Percentiles rank a stretch among this genome's conserved stretches.
These are phyloP conservation scores for Strix uralensis DNA, from an alignment of 2,113 vertebrate species.

Conservation along the genomic window DNA sequence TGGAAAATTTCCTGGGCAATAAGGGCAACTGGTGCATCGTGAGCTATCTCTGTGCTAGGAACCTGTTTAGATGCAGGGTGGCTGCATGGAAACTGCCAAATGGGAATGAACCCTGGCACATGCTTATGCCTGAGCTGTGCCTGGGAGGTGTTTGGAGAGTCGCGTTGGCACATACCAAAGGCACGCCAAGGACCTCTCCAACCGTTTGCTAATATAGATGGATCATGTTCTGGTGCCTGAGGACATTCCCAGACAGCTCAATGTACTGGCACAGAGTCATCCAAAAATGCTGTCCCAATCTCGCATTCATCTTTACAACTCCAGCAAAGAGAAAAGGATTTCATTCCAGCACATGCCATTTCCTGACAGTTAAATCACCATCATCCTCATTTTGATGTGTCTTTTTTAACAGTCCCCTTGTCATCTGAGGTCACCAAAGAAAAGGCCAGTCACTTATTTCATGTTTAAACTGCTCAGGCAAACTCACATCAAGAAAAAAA, in stretches of 20 bases:
- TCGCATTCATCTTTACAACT: not conserved
- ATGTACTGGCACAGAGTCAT: not conserved
- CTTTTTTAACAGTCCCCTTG: not conserved
- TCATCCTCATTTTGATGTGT: not conserved
- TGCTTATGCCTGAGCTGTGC: not conserved
- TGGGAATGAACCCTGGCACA: not conserved
- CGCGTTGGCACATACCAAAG: not conserved
- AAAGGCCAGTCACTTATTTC: not conserved
- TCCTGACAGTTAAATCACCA: not conserved
- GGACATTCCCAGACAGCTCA: not conserved
- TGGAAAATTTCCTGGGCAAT: not conserved
- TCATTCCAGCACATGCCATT: fast-evolving
- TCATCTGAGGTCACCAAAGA: not conserved
- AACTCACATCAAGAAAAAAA: not conserved
- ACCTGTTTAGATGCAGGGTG: not conserved
- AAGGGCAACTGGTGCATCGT: not conserved
- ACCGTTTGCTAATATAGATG: not conserved
- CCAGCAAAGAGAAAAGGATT: not conserved
- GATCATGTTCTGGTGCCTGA: not conserved
- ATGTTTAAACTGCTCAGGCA: not conserved
- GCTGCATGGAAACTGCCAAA: not conserved
- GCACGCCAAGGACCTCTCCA: not conserved
- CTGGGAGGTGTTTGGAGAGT: not conserved
- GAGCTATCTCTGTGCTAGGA: not conserved
- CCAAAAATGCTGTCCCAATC: not conserved